A percentile compares a stretch with the other conserved stretches of the same genome.
These are phyloP conservation scores for Elgaria multicarinata DNA, from an alignment of 2,113 vertebrate genomes.

Conservation along the genomic window DNA sequence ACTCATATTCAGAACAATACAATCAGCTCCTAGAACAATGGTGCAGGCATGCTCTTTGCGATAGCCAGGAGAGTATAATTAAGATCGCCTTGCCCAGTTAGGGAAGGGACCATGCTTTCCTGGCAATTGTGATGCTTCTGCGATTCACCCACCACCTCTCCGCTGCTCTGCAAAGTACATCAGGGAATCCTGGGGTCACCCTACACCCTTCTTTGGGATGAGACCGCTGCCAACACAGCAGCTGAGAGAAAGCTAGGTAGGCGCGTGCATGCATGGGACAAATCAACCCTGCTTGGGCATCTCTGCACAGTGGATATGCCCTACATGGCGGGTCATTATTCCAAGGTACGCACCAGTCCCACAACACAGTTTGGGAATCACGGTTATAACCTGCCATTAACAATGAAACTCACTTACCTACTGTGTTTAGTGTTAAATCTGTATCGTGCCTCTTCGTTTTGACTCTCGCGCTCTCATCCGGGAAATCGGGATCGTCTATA, in stretches of 20 bases:
- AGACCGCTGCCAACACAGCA: background rate
- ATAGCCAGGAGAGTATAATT: background rate
- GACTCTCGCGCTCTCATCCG: slow-evolving; percentile 39
- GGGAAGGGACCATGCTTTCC: background rate
- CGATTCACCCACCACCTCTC: background rate
- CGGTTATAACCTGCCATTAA: background rate
- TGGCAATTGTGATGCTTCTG: background rate
- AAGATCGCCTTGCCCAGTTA: background rate
- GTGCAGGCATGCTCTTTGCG: background rate
- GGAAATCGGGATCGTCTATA: slow-evolving; percentile 26
- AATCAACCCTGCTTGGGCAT: background rate
- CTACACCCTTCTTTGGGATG: background rate
- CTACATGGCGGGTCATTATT: background rate
- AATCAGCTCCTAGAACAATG: background rate
- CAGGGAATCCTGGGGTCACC: background rate
- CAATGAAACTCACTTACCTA: slow-evolving; percentile 34
- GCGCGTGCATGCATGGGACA: background rate
- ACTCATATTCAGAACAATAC: background rate
- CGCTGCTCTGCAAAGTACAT: too few relatives aligned
- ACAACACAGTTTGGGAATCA: background rate
- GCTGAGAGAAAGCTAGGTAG: background rate
- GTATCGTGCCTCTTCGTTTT: slow-evolving; percentile 49
- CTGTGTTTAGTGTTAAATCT: slow-evolving; percentile 46
- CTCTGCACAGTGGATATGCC: background rate
- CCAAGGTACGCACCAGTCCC: background rate